A percentile compares a stretch with the other conserved stretches of the same genome.
phyloP scores from a whole-genome alignment of 2,113 vertebrate species.

The Aleadryas rufinucha region DNA sequence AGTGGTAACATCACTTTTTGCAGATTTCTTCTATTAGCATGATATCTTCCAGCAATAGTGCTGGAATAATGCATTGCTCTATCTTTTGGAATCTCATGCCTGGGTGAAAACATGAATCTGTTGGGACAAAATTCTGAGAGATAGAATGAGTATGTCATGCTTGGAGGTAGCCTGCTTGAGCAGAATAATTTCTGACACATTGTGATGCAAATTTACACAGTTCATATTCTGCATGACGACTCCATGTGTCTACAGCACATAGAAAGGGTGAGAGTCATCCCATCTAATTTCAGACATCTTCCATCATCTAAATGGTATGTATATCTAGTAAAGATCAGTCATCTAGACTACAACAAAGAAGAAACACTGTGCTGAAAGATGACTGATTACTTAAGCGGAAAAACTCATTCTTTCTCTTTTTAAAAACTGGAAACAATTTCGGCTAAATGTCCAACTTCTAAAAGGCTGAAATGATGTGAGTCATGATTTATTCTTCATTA shows the following conservation, averaged over 20 bases:
- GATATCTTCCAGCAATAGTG: not conserved
- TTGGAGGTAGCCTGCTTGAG: not conserved
- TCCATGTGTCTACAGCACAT: not conserved
- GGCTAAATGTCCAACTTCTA: not conserved
- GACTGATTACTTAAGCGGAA: not conserved
- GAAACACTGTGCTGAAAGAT: not conserved
- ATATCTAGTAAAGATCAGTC: not conserved
- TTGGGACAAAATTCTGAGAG: not conserved
- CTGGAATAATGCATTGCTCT: not conserved
- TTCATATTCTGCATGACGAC: not conserved
- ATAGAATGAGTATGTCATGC: not conserved
- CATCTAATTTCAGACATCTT: not conserved
- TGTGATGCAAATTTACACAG: not conserved
- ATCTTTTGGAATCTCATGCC: not conserved
- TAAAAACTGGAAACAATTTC: not conserved
- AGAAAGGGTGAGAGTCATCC: not conserved
- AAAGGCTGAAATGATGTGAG: not conserved
- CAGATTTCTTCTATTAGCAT: not conserved
- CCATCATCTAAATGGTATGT: not conserved
- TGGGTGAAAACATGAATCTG: not conserved
- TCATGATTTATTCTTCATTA: not conserved
- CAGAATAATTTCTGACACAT: not conserved
- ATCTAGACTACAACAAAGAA: not conserved
- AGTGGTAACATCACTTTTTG: not conserved
- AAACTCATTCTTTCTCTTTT: not conserved